A percentile compares a stretch with the other conserved stretches of the same genome.
Conservation (phyloP, 2,888 invertebrate genomes). For the Schrankia costaestrigalis region DNA sequence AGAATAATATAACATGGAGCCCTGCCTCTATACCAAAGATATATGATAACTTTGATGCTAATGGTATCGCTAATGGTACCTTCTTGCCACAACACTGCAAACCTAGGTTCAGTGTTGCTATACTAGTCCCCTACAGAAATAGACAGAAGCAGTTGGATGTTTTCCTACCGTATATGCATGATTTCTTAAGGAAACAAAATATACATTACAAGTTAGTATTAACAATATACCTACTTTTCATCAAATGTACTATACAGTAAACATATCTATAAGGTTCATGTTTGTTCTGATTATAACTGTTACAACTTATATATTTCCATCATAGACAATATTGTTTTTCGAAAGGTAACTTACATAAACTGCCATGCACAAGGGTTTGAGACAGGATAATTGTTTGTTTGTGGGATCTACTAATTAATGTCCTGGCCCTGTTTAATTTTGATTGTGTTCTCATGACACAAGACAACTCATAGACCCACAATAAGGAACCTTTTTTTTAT, state of each 20-base stretch:
- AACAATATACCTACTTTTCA: neutral
- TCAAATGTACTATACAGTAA: neutral
- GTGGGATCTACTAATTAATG: too few relatives aligned
- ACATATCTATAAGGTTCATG: neutral
- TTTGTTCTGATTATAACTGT: too few relatives aligned
- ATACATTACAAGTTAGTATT: slow-evolving; percentile 85
- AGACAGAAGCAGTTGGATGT: slow-evolving; percentile 86
- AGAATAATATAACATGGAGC: slow-evolving; percentile 36
- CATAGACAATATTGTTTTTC: too few relatives aligned
- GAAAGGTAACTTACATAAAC: too few relatives aligned
- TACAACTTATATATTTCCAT: too few relatives aligned
- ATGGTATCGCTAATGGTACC: slow-evolving; percentile 54
- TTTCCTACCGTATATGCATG: slow-evolving; percentile 93
- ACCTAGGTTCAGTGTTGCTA: slow-evolving; percentile 84
- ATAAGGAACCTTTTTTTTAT: too few relatives aligned
- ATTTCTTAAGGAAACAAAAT: slow-evolving; percentile 89
- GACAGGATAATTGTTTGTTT: too few relatives aligned
- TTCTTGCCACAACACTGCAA: slow-evolving; percentile 57
- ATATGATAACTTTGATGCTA: slow-evolving; percentile 43
- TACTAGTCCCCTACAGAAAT: slow-evolving; percentile 90
- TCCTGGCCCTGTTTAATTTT: too few relatives aligned
- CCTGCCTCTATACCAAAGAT: slow-evolving; percentile 42
- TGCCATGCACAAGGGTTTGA: too few relatives aligned
- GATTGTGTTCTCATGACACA: too few relatives aligned
- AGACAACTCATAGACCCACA: too few relatives aligned